phyloP scores from a whole-genome alignment of 1,140 invertebrate genomes.

The Drosophila kikkawai region DNA sequence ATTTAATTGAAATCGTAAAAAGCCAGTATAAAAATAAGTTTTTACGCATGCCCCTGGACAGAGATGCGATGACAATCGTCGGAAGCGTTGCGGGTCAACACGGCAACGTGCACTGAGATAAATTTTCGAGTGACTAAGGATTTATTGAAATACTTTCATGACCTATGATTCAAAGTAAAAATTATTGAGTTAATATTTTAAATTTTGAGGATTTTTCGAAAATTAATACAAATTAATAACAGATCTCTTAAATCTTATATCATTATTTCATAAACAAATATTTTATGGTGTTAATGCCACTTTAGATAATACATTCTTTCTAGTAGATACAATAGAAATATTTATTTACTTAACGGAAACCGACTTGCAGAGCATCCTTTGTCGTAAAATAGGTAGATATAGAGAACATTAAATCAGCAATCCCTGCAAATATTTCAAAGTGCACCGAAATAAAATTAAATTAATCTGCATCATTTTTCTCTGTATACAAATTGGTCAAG shows the following conservation, averaged over 20 bases:
- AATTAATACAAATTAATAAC: too few relatives aligned
- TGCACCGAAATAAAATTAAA: slow-evolving; percentile 4
- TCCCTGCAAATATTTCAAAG: not conserved
- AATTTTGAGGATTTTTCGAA: not conserved
- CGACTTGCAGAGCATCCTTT: too few relatives aligned
- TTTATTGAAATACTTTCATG: not conserved
- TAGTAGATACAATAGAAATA: too few relatives aligned
- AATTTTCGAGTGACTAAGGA: not conserved
- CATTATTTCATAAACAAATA: too few relatives aligned
- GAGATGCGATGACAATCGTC: slow-evolving; percentile 66
- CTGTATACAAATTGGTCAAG: slow-evolving; percentile 63
- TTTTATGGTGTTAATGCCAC: too few relatives aligned
- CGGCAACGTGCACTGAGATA: slow-evolving; percentile 19
- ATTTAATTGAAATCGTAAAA: slow-evolving; percentile 58
- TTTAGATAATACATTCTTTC: too few relatives aligned
- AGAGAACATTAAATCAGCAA: not conserved
- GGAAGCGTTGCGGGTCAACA: slow-evolving; percentile 73
- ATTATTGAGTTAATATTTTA: not conserved
- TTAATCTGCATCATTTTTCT: slow-evolving; percentile 7
- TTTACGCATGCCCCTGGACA: slow-evolving; percentile 55
- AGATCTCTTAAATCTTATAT: too few relatives aligned
- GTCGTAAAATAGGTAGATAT: too few relatives aligned
- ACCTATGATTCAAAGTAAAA: not conserved
- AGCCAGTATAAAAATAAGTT: slow-evolving; percentile 60
- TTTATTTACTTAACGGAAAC: too few relatives aligned